Percentiles rank a stretch among this genome's conserved stretches.
phyloP scores from a whole-genome alignment of 2,888 invertebrate species.

The Pardosa pseudoannulata region DNA sequence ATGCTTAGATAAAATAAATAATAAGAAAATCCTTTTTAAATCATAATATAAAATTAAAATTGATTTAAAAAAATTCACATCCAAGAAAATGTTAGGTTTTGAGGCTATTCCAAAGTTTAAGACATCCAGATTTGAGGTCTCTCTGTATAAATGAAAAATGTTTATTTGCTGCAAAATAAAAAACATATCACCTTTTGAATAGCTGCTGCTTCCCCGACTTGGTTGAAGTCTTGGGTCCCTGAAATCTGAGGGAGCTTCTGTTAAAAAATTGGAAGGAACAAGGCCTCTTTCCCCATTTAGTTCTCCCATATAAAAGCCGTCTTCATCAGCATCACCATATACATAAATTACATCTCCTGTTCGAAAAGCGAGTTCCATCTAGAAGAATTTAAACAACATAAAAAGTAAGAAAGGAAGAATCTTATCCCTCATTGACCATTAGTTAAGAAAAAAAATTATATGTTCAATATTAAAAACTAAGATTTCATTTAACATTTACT shows the following conservation, averaged over 20 bases:
- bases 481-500: neutral
- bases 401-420: neutral
- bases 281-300: constrained; percentile 94
- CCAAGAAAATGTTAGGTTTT: too few species aligned
- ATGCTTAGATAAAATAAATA: too few species aligned
- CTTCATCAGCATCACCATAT: constrained; percentile 99
- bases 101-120: too few species aligned
- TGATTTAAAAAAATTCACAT: too few species aligned
- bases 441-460: too few species aligned
- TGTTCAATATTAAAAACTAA: too few species aligned
- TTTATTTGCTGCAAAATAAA: neutral
- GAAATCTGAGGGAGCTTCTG: constrained; percentile 80
- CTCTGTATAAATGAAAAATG: too few species aligned
- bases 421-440: too few species aligned
- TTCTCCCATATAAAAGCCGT: constrained; percentile 99
- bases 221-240: constrained; percentile 54
- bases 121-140: too few species aligned
- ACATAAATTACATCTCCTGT: constrained; percentile 98
- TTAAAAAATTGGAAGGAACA: constrained; percentile 98
- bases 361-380: constrained; percentile 97
- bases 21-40: too few species aligned
- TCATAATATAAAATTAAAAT: too few species aligned
- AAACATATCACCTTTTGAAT: constrained; percentile 45
- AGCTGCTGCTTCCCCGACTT: constrained; percentile 39
- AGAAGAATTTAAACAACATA: constrained; percentile 76